phyloP scores from a whole-genome alignment of 2,113 vertebrate genomes.

The Saccopteryx bilineata region DNA sequence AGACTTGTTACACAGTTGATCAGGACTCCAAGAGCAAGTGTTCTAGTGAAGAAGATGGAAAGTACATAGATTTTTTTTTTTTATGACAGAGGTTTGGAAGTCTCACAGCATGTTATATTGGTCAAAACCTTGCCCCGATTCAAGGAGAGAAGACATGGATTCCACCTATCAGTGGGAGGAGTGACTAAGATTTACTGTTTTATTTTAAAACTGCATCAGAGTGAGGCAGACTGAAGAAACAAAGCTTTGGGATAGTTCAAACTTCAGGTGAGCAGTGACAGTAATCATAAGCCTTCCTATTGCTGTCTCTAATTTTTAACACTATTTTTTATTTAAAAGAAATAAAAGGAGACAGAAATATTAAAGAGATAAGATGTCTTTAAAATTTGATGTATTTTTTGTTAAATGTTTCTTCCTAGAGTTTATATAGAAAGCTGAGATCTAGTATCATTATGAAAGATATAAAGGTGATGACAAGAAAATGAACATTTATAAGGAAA shows the following conservation, averaged over 20 bases:
- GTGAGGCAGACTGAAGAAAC: not conserved
- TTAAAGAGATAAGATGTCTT: not conserved
- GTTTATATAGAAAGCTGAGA: not conserved
- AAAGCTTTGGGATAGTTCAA: not conserved
- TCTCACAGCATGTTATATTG: not conserved
- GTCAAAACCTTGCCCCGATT: not conserved
- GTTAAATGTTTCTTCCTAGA: not conserved
- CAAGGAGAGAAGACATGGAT: not conserved
- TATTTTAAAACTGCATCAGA: not conserved
- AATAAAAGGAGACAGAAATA: not conserved
- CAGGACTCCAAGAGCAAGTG: not conserved
- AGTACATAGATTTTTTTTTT: not conserved
- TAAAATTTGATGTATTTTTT: not conserved
- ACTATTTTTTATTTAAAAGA: conserved; percentile 30
- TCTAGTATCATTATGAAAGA: conserved; percentile 21
- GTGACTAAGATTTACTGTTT: not conserved
- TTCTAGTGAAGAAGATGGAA: not conserved
- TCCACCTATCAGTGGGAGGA: not conserved
- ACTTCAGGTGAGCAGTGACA: not conserved
- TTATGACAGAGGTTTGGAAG: not conserved
- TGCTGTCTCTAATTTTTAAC: not conserved
- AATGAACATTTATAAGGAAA: not conserved
- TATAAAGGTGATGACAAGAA: not conserved
- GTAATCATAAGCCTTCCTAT: not conserved
- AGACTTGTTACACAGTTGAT: not conserved